These are phyloP conservation scores for Myiopsitta monachus DNA, from an alignment of 2,113 vertebrate genomes.

Conservation along the genomic window DNA sequence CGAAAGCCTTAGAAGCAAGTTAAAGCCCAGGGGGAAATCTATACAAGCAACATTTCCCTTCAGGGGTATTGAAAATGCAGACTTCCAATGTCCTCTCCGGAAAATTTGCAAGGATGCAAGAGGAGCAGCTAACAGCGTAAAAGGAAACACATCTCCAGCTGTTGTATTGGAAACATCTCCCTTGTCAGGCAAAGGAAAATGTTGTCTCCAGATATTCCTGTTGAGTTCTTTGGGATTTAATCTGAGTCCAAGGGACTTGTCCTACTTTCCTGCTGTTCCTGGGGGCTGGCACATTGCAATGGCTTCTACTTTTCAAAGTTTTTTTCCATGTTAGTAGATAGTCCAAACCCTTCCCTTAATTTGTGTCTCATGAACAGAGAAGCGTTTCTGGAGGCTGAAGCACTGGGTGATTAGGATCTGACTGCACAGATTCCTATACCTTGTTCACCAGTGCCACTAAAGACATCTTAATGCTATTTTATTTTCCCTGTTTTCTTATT, in stretches of 20 bases:
- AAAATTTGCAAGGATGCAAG: background rate
- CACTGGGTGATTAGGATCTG: background rate
- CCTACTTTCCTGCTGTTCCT: background rate
- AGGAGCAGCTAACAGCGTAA: background rate
- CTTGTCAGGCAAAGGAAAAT: background rate
- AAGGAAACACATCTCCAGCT: background rate
- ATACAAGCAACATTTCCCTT: background rate
- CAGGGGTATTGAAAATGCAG: background rate
- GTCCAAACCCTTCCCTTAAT: background rate
- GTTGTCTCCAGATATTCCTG: background rate
- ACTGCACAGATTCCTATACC: background rate
- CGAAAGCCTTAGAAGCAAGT: background rate
- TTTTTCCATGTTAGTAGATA: background rate
- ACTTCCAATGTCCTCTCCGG: background rate
- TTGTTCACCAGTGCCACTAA: background rate
- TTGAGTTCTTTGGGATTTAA: background rate
- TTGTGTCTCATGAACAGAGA: background rate
- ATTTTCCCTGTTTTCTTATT: background rate
- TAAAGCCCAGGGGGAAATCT: background rate
- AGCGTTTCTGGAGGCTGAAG: conserved; percentile 3
- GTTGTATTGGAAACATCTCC: background rate
- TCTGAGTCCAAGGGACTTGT: background rate
- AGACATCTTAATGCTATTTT: background rate
- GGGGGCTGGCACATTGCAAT: background rate
- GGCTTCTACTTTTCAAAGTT: background rate